Percentiles rank a stretch among this genome's conserved stretches.
Evolutionary conservation across 2,113 vertebrate species (phyloP).

Genomic region (Fregetta grallaria): DNA sequence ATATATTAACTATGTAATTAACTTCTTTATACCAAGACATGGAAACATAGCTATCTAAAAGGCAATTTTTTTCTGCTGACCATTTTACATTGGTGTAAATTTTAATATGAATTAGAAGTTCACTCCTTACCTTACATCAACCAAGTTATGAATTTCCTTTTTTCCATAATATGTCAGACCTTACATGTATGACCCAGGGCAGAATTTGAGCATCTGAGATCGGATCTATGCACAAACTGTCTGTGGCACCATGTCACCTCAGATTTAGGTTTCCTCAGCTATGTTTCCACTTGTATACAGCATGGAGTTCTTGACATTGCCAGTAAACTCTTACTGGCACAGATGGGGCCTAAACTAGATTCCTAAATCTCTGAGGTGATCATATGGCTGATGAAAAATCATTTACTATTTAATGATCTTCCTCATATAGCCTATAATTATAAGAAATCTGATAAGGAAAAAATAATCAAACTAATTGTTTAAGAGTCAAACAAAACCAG

Average conservation of each 20-base stretch:
- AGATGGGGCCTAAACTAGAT: conserved; percentile 62
- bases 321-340: conserved; percentile 53
- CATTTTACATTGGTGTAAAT: neutral
- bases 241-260: conserved; percentile 1
- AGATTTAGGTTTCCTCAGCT: neutral
- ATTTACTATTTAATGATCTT: conserved; percentile 64
- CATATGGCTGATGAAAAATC: conserved; percentile 62
- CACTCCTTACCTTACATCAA: neutral
- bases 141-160: neutral
- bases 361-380: conserved; percentile 59
- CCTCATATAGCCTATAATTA: conserved; percentile 34
- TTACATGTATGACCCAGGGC: neutral
- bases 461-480: neutral
- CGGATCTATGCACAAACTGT: neutral
- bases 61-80: neutral
- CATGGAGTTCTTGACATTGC: conserved; percentile 55
- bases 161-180: neutral
- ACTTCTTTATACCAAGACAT: neutral
- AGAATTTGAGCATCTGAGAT: neutral
- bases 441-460: neutral
- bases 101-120: neutral
- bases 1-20: neutral
- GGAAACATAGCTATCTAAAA: neutral
- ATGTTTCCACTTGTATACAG: conserved; percentile 16
- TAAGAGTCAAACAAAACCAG: neutral